Evolutionary conservation across 2,113 vertebrate genomes (phyloP).

Genomic region (Gymnarchus niloticus): DNA sequence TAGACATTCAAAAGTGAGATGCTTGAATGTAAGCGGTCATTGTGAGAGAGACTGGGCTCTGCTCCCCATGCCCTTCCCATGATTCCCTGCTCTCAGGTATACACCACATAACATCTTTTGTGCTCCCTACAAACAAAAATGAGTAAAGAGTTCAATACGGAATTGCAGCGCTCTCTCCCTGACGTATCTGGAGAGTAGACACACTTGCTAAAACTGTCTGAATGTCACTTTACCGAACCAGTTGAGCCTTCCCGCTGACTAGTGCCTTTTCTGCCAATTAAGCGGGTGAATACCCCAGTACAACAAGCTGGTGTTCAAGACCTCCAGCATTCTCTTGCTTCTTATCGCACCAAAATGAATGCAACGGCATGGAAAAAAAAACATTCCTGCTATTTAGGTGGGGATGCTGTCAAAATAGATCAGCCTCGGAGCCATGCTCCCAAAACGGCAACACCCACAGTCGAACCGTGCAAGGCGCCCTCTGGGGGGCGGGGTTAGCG

Average conservation of each 20-base stretch:
- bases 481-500: not conserved
- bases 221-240: not conserved
- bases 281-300: not conserved
- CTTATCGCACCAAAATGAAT: not conserved
- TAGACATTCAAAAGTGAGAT: no score
- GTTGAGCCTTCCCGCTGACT: not conserved
- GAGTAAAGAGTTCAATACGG: not conserved
- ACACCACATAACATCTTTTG: not conserved
- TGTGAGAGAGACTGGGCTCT: not conserved
- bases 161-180: not conserved
- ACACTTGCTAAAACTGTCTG: not conserved
- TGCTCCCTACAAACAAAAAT: not conserved
- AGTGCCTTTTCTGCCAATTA: not conserved
- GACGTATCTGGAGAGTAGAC: not conserved
- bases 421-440: not conserved
- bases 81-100: no score
- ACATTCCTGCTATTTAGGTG: not conserved
- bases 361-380: not conserved
- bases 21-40: not conserved
- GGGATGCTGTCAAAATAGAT: not conserved
- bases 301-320: not conserved
- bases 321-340: not conserved
- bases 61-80: not conserved
- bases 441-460: not conserved
- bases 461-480: not conserved